These are phyloP conservation scores for Spea multiplicata DNA, from an alignment of 2,113 vertebrate genomes.

Conservation along the genomic window DNA sequence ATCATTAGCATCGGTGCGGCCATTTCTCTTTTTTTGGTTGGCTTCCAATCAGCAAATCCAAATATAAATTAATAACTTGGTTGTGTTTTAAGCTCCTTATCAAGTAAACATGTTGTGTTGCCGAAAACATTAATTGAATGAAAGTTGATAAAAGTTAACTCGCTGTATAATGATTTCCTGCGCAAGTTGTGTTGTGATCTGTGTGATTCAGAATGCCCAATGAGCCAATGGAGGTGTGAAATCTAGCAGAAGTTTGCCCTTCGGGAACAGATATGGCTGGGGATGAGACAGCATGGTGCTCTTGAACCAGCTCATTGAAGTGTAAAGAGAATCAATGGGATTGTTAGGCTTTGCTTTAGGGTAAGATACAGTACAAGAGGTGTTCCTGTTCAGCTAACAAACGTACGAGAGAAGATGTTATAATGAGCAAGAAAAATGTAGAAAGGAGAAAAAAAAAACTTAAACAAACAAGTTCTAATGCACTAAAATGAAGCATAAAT, in stretches of 20 bases:
- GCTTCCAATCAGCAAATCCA: slow-evolving; percentile 58
- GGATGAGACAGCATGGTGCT: slow-evolving; percentile 27
- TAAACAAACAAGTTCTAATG: background rate
- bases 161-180: slow-evolving; percentile 38
- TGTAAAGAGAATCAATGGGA: slow-evolving; percentile 41
- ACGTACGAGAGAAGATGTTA: slow-evolving; percentile 5
- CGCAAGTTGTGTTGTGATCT: slow-evolving; percentile 22
- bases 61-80: background rate
- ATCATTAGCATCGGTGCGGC: no score
- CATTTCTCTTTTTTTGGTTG: slow-evolving; percentile 55
- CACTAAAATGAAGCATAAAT: no score
- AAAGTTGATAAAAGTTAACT: slow-evolving; percentile 29
- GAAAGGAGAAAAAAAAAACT: slow-evolving; percentile 10
- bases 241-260: slow-evolving; percentile 35
- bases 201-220: slow-evolving; percentile 36
- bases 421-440: slow-evolving; percentile 16
- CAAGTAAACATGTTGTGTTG: background rate
- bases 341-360: slow-evolving; percentile 41
- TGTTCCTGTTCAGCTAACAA: slow-evolving; percentile 15
- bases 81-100: background rate
- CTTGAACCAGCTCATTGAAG: slow-evolving; percentile 36
- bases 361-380: slow-evolving; percentile 17
- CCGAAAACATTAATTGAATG: background rate
- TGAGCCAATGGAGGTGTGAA: slow-evolving; percentile 42
- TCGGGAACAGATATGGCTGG: slow-evolving; percentile 24